Evolutionary conservation across 2,797 vertebrate species (phyloP).

Genomic region (Oreochromis mossambicus): DNA sequence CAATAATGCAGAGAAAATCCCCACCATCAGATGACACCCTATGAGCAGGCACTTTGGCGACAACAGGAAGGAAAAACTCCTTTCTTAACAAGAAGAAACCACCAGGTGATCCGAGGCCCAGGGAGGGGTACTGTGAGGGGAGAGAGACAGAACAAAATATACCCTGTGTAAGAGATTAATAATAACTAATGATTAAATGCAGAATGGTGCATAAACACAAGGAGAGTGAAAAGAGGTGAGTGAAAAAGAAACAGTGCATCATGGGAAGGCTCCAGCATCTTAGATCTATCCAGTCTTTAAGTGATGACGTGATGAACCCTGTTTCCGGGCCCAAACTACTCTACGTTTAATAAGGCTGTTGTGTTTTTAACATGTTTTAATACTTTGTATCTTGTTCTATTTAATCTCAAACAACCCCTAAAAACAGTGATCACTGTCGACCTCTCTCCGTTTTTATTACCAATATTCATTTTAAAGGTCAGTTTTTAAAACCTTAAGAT

Average conservation of each 20-base stretch:
- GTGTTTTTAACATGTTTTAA: background rate
- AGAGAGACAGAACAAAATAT: background rate
- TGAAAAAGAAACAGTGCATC: background rate
- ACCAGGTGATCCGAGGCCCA: background rate
- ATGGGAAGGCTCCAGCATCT: background rate
- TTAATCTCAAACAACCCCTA: background rate
- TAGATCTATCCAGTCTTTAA: background rate
- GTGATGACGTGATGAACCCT: rapidly evolving
- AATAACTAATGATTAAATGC: background rate
- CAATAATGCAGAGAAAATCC: background rate
- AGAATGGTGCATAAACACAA: background rate
- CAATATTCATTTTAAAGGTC: background rate
- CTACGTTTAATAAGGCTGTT: background rate
- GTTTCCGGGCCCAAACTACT: rapidly evolving
- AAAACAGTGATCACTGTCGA: background rate
- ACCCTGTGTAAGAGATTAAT: background rate
- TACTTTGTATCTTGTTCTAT: background rate
- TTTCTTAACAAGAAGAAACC: background rate
- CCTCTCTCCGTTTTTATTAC: rapidly evolving
- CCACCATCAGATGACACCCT: background rate
- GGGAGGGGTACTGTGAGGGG: background rate
- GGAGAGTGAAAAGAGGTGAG: background rate
- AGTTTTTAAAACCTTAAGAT: rapidly evolving
- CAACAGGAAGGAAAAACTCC: background rate
- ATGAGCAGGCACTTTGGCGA: background rate